phyloP scores from a whole-genome alignment of 2,113 vertebrate genomes.

The Helogale parvula region DNA sequence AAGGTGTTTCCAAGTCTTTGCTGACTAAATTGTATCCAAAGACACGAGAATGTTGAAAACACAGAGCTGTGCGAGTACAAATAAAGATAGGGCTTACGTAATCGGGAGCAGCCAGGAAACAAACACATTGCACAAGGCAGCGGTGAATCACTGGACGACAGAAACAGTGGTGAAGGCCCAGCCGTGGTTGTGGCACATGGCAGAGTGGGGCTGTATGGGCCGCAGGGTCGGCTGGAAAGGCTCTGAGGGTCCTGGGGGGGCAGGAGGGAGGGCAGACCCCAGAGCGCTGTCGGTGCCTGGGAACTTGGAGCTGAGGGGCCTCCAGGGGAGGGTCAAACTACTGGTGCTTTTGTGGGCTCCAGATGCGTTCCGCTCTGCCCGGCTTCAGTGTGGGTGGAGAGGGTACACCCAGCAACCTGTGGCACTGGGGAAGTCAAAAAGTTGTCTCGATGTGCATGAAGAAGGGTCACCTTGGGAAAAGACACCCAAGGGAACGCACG shows the following conservation, averaged over 20 bases:
- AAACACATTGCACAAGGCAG: rapidly evolving
- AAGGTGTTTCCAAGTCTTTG: background rate
- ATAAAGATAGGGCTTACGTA: rapidly evolving
- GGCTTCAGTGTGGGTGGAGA: rapidly evolving
- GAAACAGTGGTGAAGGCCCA: rapidly evolving
- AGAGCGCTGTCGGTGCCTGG: background rate
- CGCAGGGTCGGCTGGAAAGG: rapidly evolving
- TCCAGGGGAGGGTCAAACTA: rapidly evolving
- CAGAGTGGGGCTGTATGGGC: rapidly evolving
- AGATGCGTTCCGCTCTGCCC: rapidly evolving
- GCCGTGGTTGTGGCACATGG: rapidly evolving
- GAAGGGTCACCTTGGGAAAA: background rate
- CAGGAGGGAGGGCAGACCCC: rapidly evolving
- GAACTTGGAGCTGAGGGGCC: no score
- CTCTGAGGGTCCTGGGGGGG: rapidly evolving
- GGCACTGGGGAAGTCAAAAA: background rate
- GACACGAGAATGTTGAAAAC: background rate
- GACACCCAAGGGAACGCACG: rapidly evolving
- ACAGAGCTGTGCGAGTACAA: background rate
- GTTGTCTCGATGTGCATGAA: rapidly evolving
- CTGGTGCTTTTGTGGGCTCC: rapidly evolving
- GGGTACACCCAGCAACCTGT: background rate
- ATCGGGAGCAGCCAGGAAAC: background rate
- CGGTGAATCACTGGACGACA: rapidly evolving
- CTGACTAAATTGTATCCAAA: background rate